phyloP scores from a whole-genome alignment of 2,113 vertebrate genomes.

The Entosphenus tridentatus region DNA sequence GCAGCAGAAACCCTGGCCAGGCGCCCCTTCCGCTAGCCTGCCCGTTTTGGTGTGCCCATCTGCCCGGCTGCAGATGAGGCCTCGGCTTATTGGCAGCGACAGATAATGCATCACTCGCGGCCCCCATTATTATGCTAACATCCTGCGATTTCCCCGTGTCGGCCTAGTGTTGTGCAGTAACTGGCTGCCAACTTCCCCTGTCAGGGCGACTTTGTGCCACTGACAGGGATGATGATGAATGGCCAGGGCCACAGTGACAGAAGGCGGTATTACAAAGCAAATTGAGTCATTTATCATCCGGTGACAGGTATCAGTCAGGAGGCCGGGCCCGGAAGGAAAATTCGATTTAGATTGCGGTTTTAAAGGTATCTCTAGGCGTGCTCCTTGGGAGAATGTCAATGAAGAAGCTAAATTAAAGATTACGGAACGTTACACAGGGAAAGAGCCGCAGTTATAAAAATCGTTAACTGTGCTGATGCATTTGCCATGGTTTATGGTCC shows the following conservation, averaged over 20 bases:
- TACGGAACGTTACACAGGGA: not conserved
- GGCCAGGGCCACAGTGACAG: conserved; percentile 93
- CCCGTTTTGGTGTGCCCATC: no score
- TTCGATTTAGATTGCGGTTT: conserved; percentile 6
- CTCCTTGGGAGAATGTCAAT: not conserved
- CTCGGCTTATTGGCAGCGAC: not conserved
- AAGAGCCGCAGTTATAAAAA: no score
- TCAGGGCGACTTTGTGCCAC: conserved; percentile 29
- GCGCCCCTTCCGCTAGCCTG: no score
- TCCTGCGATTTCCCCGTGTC: conserved; percentile 27
- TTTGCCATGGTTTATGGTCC: no score
- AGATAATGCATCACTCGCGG: conserved; percentile 3
- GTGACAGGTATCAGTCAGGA: conserved; percentile 98
- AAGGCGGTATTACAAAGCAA: conserved; percentile 60
- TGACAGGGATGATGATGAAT: conserved; percentile 99
- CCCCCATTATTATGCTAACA: conserved; percentile 21
- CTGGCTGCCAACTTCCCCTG: conserved; percentile 24
- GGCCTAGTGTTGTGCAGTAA: conserved; percentile 17
- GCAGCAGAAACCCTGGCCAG: no score
- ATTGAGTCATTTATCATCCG: conserved; percentile 90
- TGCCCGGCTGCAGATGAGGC: no score
- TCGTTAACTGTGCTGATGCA: no score
- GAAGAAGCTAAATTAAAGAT: conserved; percentile 6
- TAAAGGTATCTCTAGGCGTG: conserved; percentile 4
- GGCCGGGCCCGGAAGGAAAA: conserved; percentile 6